Percentiles rank a stretch among this genome's conserved stretches.
Conservation (phyloP, 2,113 vertebrate species). For the Paratilapia polleni region DNA sequence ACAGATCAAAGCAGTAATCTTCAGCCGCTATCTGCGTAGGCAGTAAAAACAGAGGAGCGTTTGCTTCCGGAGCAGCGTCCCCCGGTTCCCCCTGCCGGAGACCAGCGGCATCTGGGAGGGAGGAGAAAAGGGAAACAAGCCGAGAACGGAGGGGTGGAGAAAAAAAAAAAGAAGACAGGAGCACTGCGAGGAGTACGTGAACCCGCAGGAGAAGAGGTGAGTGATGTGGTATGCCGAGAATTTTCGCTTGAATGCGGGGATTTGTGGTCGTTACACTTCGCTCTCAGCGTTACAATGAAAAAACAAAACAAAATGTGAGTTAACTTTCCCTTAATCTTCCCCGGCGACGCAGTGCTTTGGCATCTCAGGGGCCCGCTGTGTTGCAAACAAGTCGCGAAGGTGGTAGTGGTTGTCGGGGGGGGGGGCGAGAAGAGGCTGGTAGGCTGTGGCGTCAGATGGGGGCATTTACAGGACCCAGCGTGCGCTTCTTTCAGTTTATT, state of each 20-base stretch:
- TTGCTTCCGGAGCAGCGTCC: conserved; percentile 73
- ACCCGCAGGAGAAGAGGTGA: conserved; percentile 64
- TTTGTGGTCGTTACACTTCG: not conserved
- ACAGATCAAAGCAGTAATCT: not conserved
- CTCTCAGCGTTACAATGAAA: not conserved
- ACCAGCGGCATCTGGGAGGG: conserved; percentile 63
- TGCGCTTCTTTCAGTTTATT: not conserved
- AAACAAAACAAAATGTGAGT: not conserved
- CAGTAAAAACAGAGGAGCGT: conserved; percentile 23
- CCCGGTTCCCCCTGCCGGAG: conserved; percentile 57
- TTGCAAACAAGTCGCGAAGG: conserved; percentile 43
- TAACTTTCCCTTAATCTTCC: conserved; percentile 50
- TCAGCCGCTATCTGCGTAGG: not conserved
- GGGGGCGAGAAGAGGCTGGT: not conserved
- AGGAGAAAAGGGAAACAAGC: conserved; percentile 45
- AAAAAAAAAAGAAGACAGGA: conserved; percentile 8
- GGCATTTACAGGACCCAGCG: conserved; percentile 12
- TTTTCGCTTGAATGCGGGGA: not conserved
- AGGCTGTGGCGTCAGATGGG: conserved; percentile 48
- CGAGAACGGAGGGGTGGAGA: conserved; percentile 53
- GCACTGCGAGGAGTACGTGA: conserved; percentile 56
- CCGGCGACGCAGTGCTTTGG: conserved; percentile 31
- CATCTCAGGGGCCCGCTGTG: conserved; percentile 45
- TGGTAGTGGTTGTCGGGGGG: conserved; percentile 1
- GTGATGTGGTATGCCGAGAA: conserved; percentile 46